Base-by-base conservation (phyloP, 2,888 invertebrate genomes). In the Maniola hyperantus region DNA sequence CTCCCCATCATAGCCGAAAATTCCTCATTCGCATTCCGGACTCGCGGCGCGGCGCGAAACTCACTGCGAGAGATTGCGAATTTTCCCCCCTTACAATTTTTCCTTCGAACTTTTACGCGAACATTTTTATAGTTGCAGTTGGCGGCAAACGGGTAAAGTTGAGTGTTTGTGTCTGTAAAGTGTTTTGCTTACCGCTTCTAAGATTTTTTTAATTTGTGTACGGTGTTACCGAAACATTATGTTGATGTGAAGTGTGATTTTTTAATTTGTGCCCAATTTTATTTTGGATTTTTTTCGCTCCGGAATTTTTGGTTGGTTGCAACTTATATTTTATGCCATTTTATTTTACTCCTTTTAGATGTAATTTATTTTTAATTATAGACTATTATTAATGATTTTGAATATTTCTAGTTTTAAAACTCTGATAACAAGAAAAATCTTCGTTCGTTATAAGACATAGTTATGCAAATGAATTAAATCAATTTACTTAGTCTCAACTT, bases 61-160 rank as follows among this genome's bases (percentile, higher is more conserved):
- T 84, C 79, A 73, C 76, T 73, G 72, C 68, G 68, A 73, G 69
- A 75, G 75, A 74, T 74, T 79, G 86, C 84, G 81, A 83, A 79
- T 78, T 79, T 79, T 81, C 80, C 68, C 68, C 62, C 44, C 55
- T 15, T 59, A 62, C 67, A 65, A 74, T 73, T 70, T 68, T 71
- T 67, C 71, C 73, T 73, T 68, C 68, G 73, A 74, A 71, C 77
- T 81, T 76, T 83, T 77, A 81, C 80, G 72, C 71, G 73, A 72
- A 74, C 73, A 72, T 68, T 79, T 74, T 42, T 76, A 80, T 83
- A 83, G 76, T 87, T 83, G 84, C 81, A 83, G 84, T 87, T 86
- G 87, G 89, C 87, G 85, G 85, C 83, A 85, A 87, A 87, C 88
- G 89, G 91, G 91, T 91, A 91, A 91, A 87, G 85, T 88, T 88